Base-by-base conservation (phyloP, 2,113 vertebrate species). In the Nesoenas mayeri region DNA sequence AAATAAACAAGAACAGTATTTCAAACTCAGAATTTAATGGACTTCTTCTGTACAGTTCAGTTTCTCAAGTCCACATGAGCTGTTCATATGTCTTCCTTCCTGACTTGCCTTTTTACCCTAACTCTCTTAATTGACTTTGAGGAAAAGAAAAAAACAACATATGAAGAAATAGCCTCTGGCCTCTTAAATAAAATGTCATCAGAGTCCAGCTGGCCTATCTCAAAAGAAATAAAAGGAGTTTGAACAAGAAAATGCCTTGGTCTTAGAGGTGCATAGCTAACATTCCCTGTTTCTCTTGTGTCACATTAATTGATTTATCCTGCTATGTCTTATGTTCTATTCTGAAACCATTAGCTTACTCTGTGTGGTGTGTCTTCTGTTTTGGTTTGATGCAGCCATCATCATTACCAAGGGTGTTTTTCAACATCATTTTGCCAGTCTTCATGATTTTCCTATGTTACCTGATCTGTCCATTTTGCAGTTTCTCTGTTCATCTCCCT, bases 311-410 rank as follows among this genome's bases (percentile, higher is more conserved):
- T 79, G 20, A 53, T 51, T 36, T 60, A 32, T 69, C 10, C 47
- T 36, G 4, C 9, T 34, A 19, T 58, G 32, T 26, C 0, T 0
- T 34, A 11, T 29, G 42, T 77, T 65, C 5, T 5, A 56, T 77
- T 83, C 24, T 36, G 40, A 85, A 92, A 67, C 8, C 19, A 31
- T 74, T 20, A 48, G 19, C 2, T 62, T 67, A 42, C 9, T 31
- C 12, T 48, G 9, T 5, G 29, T 32, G 16, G 2, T 0, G 3
- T 65, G 47, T 34, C 40, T 80, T 66, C 24, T 44, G 10, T 74
- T 91, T 70, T 61, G 2, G 24, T 51, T 78, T 80, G 36, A 61
- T 44, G 19, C 4, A 80, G 24, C 32, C 15, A 44, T 40, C 18
- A 5, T 31, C 7, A 36, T 64, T 51, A 51, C 58, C 28, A 89